phyloP scores from a whole-genome alignment of 1,140 invertebrate species.

The Popillia japonica region DNA sequence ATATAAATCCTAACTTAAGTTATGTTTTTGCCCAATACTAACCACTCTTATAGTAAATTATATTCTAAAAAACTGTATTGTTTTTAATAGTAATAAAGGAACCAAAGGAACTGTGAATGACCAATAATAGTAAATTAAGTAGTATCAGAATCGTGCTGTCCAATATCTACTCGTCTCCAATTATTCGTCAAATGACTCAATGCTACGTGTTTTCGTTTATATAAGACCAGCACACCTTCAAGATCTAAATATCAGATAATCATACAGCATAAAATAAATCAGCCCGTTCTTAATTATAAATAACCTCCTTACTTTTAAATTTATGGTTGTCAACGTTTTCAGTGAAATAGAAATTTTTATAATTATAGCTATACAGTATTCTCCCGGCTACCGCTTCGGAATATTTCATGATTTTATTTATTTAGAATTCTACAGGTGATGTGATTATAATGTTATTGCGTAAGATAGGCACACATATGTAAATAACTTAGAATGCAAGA shows the following conservation, averaged over 20 bases:
- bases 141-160: neutral
- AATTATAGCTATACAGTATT: neutral
- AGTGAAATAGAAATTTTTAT: slow-evolving; percentile 34
- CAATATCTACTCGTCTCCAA: neutral
- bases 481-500: neutral
- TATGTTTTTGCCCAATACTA: too few species aligned
- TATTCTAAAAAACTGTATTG: too few species aligned
- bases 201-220: neutral
- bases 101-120: neutral
- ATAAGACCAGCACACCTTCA: slow-evolving; percentile 1
- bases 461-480: neutral
- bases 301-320: slow-evolving; percentile 9
- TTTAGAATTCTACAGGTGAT: slow-evolving; percentile 16
- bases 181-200: neutral
- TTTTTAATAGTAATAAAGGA: too few species aligned
- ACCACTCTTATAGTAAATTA: too few species aligned
- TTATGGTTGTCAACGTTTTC: slow-evolving; percentile 30
- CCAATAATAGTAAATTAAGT: neutral
- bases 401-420: slow-evolving; percentile 4
- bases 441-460: slow-evolving; percentile 32
- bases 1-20: too few species aligned
- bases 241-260: slow-evolving; percentile 12
- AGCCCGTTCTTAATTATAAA: slow-evolving; percentile 19
- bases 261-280: neutral
- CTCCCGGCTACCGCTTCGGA: neutral